Conservation (phyloP, 2,797 vertebrate genomes). For the Alosa sapidissima region DNA sequence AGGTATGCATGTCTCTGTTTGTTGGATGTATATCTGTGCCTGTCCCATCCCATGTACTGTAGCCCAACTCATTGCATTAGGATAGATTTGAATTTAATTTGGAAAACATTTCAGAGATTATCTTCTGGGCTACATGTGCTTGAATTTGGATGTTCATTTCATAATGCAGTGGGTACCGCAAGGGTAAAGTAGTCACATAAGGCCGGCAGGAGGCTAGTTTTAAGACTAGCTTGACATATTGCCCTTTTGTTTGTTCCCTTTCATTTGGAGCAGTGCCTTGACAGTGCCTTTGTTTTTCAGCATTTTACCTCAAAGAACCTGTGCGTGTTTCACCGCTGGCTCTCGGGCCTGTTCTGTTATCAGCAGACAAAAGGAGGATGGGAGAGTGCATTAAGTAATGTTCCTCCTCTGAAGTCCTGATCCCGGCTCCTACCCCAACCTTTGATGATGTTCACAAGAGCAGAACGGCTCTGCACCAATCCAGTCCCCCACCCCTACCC, state of each 20-base stretch:
- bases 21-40: neutral
- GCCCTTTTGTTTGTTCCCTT: slow-evolving; percentile 1
- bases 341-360: slow-evolving; percentile 15
- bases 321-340: neutral
- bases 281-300: slow-evolving; percentile 5
- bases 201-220: neutral
- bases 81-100: slow-evolving; percentile 17
- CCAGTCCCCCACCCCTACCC: neutral
- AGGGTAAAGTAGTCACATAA: neutral
- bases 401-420: slow-evolving; percentile 30
- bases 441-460: slow-evolving; percentile 33
- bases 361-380: slow-evolving; percentile 12
- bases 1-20: slow-evolving; percentile 31
- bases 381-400: slow-evolving; percentile 37
- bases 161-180: neutral
- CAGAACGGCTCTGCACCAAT: slow-evolving; percentile 28
- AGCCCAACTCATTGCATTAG: slow-evolving; percentile 13
- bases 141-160: slow-evolving; percentile 13
- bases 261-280: neutral
- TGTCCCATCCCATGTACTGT: neutral
- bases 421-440: slow-evolving; percentile 25
- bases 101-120: neutral
- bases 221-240: slow-evolving; percentile 3
- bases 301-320: slow-evolving; percentile 11
- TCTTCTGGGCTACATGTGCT: slow-evolving; percentile 6